A percentile compares a stretch with the other conserved stretches of the same genome.
phyloP scores from a whole-genome alignment of 2,113 vertebrate genomes.

The Zeus faber region DNA sequence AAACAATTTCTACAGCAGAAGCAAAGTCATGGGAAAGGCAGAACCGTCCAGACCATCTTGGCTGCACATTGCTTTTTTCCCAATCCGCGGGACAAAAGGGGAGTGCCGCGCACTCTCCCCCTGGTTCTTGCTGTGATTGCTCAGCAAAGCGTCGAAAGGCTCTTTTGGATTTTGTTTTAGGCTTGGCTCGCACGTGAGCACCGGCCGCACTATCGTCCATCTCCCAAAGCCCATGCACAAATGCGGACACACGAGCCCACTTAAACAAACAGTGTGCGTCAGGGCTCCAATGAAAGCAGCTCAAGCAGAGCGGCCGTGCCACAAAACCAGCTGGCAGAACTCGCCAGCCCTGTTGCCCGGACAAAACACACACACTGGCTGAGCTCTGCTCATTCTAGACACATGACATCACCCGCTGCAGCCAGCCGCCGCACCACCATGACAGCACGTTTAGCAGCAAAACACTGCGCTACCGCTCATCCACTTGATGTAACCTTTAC shows the following conservation, averaged over 20 bases:
- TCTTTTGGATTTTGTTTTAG: neutral
- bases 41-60: no score
- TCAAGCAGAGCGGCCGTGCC: slow-evolving; percentile 55
- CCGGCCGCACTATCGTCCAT: slow-evolving; percentile 34
- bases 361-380: slow-evolving; percentile 53
- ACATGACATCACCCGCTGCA: slow-evolving; percentile 62
- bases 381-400: slow-evolving; percentile 53
- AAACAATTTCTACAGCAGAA: no score
- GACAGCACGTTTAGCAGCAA: slow-evolving; percentile 19
- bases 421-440: slow-evolving; percentile 22
- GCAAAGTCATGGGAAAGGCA: no score
- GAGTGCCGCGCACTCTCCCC: slow-evolving; percentile 4
- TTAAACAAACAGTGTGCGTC: slow-evolving; percentile 60
- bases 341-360: slow-evolving; percentile 38
- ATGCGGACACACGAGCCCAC: slow-evolving; percentile 20
- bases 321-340: slow-evolving; percentile 50
- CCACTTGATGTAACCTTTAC: no score
- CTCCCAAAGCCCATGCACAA: slow-evolving; percentile 20
- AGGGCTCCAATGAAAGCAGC: slow-evolving; percentile 50
- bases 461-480: neutral
- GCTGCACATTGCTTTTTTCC: no score
- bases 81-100: neutral
- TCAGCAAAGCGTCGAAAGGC: slow-evolving; percentile 36
- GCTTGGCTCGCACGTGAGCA: neutral
- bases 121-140: slow-evolving; percentile 5